Evolutionary conservation across 2,797 vertebrate genomes (phyloP).

Genomic region (Characodon lateralis): DNA sequence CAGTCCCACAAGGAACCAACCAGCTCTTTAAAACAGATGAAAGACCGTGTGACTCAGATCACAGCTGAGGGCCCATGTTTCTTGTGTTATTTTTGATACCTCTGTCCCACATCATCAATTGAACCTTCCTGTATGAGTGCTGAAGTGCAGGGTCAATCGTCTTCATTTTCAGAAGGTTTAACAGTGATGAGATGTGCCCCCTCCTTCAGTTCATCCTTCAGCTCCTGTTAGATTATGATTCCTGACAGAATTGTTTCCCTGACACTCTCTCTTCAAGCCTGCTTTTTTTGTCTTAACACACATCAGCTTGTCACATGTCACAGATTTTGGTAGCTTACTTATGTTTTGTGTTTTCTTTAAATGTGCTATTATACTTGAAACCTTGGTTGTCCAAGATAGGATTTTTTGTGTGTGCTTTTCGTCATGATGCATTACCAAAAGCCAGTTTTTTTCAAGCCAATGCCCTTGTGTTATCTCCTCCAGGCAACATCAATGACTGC

Average conservation of each 20-base stretch:
- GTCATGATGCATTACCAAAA: neutral
- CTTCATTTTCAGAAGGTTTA: constrained; percentile 46
- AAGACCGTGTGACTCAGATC: constrained; percentile 52
- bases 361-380: constrained; percentile 20
- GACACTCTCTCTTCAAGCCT: constrained; percentile 37
- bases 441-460: constrained; percentile 7
- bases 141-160: constrained; percentile 55
- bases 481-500: constrained; percentile 97
- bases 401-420: constrained; percentile 32
- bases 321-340: constrained; percentile 48
- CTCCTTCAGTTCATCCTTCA: neutral
- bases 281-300: constrained; percentile 45
- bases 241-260: constrained; percentile 52
- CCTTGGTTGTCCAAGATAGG: constrained; percentile 38
- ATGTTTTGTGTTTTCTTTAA: constrained; percentile 46
- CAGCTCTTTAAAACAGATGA: constrained; percentile 62
- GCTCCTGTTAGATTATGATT: constrained; percentile 43
- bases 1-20: constrained; percentile 60
- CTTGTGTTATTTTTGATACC: constrained; percentile 45
- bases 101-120: constrained; percentile 49
- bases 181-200: constrained; percentile 33
- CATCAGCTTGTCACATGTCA: constrained; percentile 30
- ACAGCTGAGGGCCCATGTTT: constrained; percentile 42
- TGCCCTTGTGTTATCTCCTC: constrained; percentile 24
- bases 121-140: constrained; percentile 22